These are phyloP conservation scores for Eledone cirrhosa DNA, from an alignment of 2,888 invertebrate genomes.

Conservation along the genomic window DNA sequence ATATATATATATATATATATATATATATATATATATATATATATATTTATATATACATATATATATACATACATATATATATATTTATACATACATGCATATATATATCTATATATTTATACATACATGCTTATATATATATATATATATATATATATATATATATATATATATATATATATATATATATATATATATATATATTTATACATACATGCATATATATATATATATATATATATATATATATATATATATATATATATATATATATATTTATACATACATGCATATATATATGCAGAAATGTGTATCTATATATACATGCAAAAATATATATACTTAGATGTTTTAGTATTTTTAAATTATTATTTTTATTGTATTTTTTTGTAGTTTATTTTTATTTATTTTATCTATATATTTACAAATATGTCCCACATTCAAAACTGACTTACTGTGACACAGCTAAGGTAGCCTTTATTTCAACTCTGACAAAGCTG, in stretches of 20 bases:
- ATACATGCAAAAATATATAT: background rate
- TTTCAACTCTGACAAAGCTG: too few species aligned
- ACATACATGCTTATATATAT: background rate
- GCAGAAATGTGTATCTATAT: background rate
- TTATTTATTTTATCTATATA: too few species aligned
- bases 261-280: background rate
- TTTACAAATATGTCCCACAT: too few species aligned
- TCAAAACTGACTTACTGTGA: too few species aligned
- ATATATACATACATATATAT: background rate
- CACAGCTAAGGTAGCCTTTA: too few species aligned
- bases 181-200: background rate
- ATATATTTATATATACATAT: background rate
- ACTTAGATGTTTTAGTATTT: background rate
- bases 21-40: background rate
- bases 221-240: background rate
- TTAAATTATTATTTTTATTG: too few species aligned
- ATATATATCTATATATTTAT: background rate
- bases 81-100: background rate
- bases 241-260: background rate
- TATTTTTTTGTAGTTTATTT: too few species aligned
- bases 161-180: background rate
- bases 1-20: background rate
- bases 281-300: background rate
- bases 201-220: background rate
- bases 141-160: background rate